Evolutionary conservation across 2,888 invertebrate species (phyloP).

Genomic region (Hartigia nigra): DNA sequence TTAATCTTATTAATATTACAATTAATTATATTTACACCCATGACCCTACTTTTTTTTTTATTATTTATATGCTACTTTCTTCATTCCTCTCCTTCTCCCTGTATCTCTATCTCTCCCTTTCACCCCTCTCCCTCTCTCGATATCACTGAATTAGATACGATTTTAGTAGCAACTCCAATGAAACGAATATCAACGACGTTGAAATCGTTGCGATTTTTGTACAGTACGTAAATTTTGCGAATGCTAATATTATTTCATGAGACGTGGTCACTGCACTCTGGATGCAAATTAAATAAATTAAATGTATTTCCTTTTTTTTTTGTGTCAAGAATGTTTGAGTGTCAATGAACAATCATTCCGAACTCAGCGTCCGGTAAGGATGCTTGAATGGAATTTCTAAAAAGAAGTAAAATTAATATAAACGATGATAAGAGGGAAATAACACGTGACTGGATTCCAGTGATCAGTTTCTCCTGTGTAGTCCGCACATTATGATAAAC

Average conservation of each 20-base stretch:
- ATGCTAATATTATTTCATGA: conserved; percentile 32
- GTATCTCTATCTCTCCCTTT: background rate
- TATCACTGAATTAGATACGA: background rate
- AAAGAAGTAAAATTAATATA: background rate
- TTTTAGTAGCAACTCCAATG: background rate
- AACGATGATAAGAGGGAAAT: background rate
- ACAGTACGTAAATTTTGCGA: conserved; percentile 40
- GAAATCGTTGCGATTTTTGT: conserved; percentile 43
- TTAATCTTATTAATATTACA: background rate
- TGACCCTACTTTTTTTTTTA: background rate
- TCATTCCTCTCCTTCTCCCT: background rate
- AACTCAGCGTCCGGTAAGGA: background rate
- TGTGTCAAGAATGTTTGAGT: background rate
- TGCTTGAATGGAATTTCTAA: background rate
- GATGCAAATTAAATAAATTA: conserved; percentile 10
- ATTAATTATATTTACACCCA: background rate
- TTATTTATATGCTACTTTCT: background rate
- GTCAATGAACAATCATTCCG: background rate
- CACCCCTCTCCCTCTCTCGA: background rate
- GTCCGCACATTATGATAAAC: conserved; percentile 27
- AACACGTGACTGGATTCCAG: background rate
- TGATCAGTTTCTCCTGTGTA: conserved; percentile 28
- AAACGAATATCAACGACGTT: background rate
- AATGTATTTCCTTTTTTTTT: background rate
- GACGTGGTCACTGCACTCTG: conserved; percentile 34